Evolutionary conservation across 2,888 invertebrate genomes (phyloP).

Genomic region (Aphrophora alni): DNA sequence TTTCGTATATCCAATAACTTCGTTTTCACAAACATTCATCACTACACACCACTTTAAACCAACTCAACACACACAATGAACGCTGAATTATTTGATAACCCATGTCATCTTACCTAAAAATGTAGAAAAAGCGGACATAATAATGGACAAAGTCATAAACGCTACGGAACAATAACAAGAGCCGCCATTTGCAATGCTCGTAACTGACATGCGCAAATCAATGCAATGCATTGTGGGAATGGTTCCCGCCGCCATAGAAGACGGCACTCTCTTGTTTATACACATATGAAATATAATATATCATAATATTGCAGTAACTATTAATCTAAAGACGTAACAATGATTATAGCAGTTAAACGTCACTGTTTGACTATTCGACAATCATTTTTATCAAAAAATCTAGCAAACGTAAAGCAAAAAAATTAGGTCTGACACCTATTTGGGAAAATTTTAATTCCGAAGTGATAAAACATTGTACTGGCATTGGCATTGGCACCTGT

Average conservation of each 20-base stretch:
- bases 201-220: constrained; percentile 76
- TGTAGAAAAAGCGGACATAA: constrained; percentile 60
- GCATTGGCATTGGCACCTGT: neutral
- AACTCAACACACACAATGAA: constrained; percentile 36
- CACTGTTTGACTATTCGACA: no score
- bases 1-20: constrained; percentile 61
- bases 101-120: constrained; percentile 58
- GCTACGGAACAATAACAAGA: constrained; percentile 92
- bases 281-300: neutral
- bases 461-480: neutral
- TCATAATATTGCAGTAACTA: neutral
- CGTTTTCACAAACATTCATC: constrained; percentile 58
- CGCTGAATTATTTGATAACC: constrained; percentile 46
- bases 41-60: constrained; percentile 60
- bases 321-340: neutral
- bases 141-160: constrained; percentile 60
- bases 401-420: no score
- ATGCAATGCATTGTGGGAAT: constrained; percentile 50
- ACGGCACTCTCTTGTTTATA: neutral
- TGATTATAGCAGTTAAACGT: neutral
- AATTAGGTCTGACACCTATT: neutral
- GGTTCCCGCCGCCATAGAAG: constrained; percentile 24
- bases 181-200: constrained; percentile 97
- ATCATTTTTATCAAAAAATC: no score
- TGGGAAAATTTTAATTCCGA: neutral